These are phyloP conservation scores for Chaunax sp. DNA, from an alignment of 2,797 vertebrate species.

Conservation along the genomic window DNA sequence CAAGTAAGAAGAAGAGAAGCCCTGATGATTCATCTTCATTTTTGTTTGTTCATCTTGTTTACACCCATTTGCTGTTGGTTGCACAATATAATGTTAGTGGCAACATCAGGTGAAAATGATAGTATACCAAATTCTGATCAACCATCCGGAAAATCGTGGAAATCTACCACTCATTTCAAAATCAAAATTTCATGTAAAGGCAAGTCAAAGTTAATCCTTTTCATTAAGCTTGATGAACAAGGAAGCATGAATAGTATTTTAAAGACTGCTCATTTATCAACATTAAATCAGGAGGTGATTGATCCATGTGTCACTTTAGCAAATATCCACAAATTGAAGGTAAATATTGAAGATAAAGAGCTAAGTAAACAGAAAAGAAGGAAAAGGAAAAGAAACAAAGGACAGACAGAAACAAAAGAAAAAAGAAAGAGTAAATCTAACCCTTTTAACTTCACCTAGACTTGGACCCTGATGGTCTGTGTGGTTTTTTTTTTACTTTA, in stretches of 20 bases:
- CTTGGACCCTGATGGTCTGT: too few relatives aligned
- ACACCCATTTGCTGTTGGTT: slow-evolving; percentile 9
- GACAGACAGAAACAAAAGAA: too few relatives aligned
- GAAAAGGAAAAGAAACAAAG: not conserved
- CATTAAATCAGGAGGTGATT: slow-evolving; percentile 8
- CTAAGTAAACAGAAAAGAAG: not conserved
- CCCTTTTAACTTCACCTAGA: too few relatives aligned
- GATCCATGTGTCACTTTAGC: not conserved
- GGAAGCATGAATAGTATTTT: not conserved
- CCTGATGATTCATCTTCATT: slow-evolving; percentile 28
- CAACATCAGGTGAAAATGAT: not conserved
- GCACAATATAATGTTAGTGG: not conserved
- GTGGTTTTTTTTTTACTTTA: not conserved
- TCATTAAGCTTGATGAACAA: not conserved
- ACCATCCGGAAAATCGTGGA: not conserved
- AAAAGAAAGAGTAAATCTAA: not conserved
- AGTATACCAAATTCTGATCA: not conserved
- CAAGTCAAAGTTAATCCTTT: not conserved
- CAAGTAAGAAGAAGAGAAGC: slow-evolving; percentile 26
- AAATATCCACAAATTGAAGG: not conserved
- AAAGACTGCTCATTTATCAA: not conserved
- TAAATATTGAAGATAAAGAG: not conserved
- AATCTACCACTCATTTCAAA: too few relatives aligned
- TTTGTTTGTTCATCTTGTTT: not conserved
- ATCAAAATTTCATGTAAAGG: not conserved